phyloP scores from a whole-genome alignment of 2,113 vertebrate species.

The Atrichornis clamosus region DNA sequence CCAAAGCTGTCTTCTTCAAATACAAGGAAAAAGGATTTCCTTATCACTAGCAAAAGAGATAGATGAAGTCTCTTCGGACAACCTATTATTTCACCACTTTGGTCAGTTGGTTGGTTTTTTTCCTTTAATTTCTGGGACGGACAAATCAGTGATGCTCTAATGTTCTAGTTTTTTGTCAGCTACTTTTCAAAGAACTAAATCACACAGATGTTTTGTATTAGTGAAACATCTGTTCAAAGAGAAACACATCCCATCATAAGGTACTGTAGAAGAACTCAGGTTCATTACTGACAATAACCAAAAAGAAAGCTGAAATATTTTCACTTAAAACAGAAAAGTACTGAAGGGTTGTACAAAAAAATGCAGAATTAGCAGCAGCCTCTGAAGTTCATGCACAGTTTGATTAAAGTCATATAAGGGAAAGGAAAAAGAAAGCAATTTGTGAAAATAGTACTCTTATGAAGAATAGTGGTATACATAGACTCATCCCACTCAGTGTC shows the following conservation, averaged over 20 bases:
- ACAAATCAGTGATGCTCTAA: background rate
- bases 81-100: background rate
- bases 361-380: background rate
- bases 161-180: background rate
- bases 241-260: background rate
- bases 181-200: background rate
- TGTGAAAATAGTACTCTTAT: background rate
- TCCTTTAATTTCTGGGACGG: background rate
- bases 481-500: background rate
- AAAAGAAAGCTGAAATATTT: background rate
- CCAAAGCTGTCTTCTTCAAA: background rate
- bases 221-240: background rate
- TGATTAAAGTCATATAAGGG: background rate
- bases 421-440: slow-evolving; percentile 10
- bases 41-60: background rate
- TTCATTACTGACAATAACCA: background rate
- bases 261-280: background rate
- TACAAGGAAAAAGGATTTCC: background rate
- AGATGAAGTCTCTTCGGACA: background rate
- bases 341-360: background rate
- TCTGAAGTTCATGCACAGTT: slow-evolving; percentile 3
- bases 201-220: background rate
- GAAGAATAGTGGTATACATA: background rate
- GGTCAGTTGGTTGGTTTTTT: background rate
- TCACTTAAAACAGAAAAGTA: background rate